These are phyloP conservation scores for Drosophila fuyamai DNA, from an alignment of 1,140 invertebrate species.

Conservation along the genomic window DNA sequence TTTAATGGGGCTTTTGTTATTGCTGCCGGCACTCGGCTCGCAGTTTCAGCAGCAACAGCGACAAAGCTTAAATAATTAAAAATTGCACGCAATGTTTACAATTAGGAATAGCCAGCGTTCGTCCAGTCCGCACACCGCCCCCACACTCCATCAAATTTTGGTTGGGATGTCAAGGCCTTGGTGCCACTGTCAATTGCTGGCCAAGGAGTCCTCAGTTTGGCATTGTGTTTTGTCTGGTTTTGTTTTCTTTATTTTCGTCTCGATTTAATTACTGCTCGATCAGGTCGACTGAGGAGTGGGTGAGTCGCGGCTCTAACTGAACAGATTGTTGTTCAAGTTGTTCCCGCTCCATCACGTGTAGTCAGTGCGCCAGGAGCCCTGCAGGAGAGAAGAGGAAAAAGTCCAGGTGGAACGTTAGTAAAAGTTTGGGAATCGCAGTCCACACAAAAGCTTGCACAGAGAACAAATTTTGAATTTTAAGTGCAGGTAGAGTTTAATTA, in stretches of 20 bases:
- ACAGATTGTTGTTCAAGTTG: conserved; percentile 84
- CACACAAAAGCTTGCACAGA: conserved; percentile 8
- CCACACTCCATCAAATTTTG: not conserved
- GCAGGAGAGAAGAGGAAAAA: conserved; percentile 25
- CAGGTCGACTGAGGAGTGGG: conserved; percentile 20
- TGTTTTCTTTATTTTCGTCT: conserved; percentile 44
- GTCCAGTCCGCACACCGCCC: conserved; percentile 38
- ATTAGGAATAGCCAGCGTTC: conserved; percentile 77
- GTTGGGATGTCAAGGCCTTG: conserved; percentile 28
- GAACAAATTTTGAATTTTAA: not conserved
- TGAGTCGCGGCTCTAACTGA: conserved; percentile 69
- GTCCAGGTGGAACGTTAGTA: conserved; percentile 27
- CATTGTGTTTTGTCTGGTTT: conserved; percentile 65
- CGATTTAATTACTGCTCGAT: conserved; percentile 38
- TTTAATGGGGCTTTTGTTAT: conserved; percentile 75
- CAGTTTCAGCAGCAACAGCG: conserved; percentile 17
- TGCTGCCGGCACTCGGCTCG: conserved; percentile 29
- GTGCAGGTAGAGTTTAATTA: no score
- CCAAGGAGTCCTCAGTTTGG: conserved; percentile 77
- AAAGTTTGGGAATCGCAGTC: conserved; percentile 1
- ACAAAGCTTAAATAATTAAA: conserved; percentile 83
- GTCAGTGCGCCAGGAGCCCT: conserved; percentile 84
- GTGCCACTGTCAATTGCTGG: conserved; percentile 44
- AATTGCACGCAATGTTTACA: conserved; percentile 84
- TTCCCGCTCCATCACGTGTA: conserved; percentile 85